Evolutionary conservation across 2,113 vertebrate genomes (phyloP), one percentile per base, ranked within the genome.

Genomic region (Nothocercus nigrocapillus): DNA sequence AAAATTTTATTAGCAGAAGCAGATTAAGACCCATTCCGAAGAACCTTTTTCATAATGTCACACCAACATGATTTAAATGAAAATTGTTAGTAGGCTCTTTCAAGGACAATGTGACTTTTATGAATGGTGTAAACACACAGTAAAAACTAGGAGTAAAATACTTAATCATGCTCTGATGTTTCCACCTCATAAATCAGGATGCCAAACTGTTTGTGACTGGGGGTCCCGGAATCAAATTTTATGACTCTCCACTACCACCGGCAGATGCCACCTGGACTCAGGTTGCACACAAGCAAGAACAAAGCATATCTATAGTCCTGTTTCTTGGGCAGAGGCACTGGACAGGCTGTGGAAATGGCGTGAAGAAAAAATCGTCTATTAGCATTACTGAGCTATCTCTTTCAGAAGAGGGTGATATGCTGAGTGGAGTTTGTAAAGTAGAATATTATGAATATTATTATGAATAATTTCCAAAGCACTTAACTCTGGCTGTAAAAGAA

Each of bases 141-240:
- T 34, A 56, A 81, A 70, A 81, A 1, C 17, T n/a, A 68, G 62
- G 6, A 73, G 7, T 38, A 76, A 77, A 83, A 63, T 25, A 72
- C 9, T 64, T 78, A 61, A 30, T 70, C 14, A 36, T 32, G 4
- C 11, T 12, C 15, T 74, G 7, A 24, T 56, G 8, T 61, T 78
- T 64, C 49, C 45, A 5, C 58, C 49, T 58, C 30, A 53, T 79
- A 82, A 88, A 62, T 17, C 32, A 88, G 13, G 11, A 27, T 58
- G 32, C 14, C 54, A 62, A 81, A 5, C 53, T 4, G 4, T 21
- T 74, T 9, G 9, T 36, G 13, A 4, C 63, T 89, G 0, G 0
- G 28, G 56, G 66, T 64, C 74, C 56, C 58, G 45, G 51, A 83
- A 54, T 66, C 6, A 34, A 64, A 66, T 51, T 38, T 51, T 36